phyloP scores from a whole-genome alignment of 2,113 vertebrate genomes.

The Nibea coibor region DNA sequence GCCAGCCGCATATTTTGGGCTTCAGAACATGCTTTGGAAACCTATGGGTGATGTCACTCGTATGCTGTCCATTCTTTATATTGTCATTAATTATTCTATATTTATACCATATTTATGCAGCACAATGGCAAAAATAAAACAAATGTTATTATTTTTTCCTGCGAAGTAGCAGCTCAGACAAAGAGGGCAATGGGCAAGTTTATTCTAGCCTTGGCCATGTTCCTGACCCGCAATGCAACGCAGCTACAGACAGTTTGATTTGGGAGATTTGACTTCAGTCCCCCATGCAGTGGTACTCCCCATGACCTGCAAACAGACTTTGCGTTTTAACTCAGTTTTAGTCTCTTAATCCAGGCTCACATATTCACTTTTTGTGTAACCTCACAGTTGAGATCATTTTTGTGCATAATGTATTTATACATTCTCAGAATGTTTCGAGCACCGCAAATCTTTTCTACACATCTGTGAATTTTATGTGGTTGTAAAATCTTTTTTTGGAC shows the following conservation, averaged over 20 bases:
- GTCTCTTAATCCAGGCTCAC: too few species aligned
- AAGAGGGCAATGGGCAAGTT: too few species aligned
- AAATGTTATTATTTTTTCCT: too few species aligned
- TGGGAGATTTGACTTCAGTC: background rate
- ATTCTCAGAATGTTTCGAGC: background rate
- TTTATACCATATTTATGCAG: too few species aligned
- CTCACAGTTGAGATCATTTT: conserved; percentile 11
- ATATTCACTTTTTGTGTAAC: conserved; percentile 1
- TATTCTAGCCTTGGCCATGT: too few species aligned
- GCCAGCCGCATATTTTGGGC: too few species aligned
- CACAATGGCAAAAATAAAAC: too few species aligned
- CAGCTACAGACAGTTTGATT: background rate
- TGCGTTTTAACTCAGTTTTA: background rate
- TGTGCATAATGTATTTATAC: background rate
- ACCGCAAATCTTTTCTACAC: background rate
- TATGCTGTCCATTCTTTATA: too few species aligned
- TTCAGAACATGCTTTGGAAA: too few species aligned
- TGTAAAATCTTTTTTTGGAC: background rate
- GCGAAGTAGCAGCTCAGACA: too few species aligned
- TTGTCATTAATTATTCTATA: too few species aligned
- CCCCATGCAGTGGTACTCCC: background rate
- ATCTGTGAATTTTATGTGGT: conserved; percentile 10
- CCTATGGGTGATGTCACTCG: too few species aligned
- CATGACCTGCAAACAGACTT: background rate
- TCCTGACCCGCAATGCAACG: background rate